These are phyloP conservation scores for Ciconia maguari DNA, from an alignment of 2,113 vertebrate species.

Conservation along the genomic window DNA sequence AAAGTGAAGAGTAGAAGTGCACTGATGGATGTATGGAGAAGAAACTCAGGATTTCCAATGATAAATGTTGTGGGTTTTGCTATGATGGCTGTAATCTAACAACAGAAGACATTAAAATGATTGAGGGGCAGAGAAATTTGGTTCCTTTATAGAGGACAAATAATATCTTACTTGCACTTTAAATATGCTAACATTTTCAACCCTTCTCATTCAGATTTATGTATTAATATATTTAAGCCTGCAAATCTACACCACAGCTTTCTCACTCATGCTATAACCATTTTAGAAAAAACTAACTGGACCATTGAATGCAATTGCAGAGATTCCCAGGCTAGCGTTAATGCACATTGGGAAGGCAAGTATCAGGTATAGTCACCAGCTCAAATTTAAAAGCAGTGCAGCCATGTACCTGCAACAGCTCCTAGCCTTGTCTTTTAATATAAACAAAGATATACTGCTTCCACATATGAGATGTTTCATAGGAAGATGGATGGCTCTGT, in stretches of 20 bases:
- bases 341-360: not conserved
- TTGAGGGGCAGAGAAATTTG: not conserved
- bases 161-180: not conserved
- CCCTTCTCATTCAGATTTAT: not conserved
- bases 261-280: not conserved
- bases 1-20: not conserved
- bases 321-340: not conserved
- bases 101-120: not conserved
- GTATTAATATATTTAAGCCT: not conserved
- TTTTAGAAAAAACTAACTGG: not conserved
- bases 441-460: not conserved
- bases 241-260: not conserved
- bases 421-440: not conserved
- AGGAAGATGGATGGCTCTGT: not conserved
- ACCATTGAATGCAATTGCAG: not conserved
- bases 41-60: not conserved
- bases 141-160: not conserved
- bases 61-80: not conserved
- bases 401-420: not conserved
- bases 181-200: not conserved
- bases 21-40: not conserved
- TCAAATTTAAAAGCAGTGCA: not conserved
- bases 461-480: not conserved
- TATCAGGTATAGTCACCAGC: not conserved
- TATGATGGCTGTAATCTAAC: not conserved